These are phyloP conservation scores for Apoda limacodes DNA, from an alignment of 2,888 invertebrate genomes.

Conservation along the genomic window DNA sequence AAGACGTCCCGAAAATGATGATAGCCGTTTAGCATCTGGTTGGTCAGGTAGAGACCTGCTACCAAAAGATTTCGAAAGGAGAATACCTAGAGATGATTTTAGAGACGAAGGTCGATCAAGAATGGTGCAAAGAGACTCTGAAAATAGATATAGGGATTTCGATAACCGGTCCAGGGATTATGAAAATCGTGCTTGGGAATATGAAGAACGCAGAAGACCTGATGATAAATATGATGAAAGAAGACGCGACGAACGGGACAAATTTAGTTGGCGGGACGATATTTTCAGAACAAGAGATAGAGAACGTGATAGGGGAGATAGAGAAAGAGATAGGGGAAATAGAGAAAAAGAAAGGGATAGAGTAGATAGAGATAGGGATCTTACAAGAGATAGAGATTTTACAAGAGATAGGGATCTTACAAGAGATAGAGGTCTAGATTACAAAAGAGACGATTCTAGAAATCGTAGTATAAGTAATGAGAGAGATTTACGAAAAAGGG, in stretches of 20 bases:
- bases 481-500: conserved; percentile 44
- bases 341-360: conserved; percentile 16
- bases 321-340: conserved; percentile 21
- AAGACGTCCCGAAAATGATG: conserved; percentile 27
- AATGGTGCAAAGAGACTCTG: conserved; percentile 28
- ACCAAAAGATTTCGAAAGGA: conserved; percentile 19
- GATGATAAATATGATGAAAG: conserved; percentile 29
- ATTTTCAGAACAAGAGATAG: conserved; percentile 25
- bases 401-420: conserved; percentile 23
- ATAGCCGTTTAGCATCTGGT: conserved; percentile 24
- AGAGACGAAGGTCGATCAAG: conserved; percentile 29
- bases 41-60: conserved; percentile 25
- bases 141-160: too few species aligned
- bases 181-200: too few species aligned
- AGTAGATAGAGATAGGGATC: conserved; percentile 24
- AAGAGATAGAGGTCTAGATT: conserved; percentile 31
- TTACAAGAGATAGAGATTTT: conserved; percentile 27
- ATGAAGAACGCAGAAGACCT: conserved; percentile 23
- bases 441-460: conserved; percentile 28
- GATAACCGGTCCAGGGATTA: conserved; percentile 25
- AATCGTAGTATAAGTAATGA: conserved; percentile 43
- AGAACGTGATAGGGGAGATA: conserved; percentile 19
- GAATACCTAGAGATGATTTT: conserved; percentile 16
- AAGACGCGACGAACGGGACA: conserved; percentile 33
- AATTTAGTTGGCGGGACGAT: conserved; percentile 24